Evolutionary conservation across 2,797 vertebrate species (phyloP).

Genomic region (Semotilus atromaculatus): DNA sequence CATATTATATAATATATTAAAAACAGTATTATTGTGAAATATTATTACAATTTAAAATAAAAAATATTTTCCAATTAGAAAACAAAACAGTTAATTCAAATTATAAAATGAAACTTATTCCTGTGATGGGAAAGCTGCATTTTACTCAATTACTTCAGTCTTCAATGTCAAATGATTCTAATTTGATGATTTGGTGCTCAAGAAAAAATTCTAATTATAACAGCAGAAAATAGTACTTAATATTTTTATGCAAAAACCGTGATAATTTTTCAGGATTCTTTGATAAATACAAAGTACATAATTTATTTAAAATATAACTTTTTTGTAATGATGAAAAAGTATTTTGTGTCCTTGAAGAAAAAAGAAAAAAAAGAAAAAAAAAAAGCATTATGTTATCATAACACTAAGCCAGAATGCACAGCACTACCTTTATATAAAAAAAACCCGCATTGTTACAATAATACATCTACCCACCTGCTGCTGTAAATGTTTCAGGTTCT

Average conservation of each 20-base stretch:
- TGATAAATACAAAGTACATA: too few relatives aligned
- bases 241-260: too few relatives aligned
- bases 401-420: background rate
- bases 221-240: too few relatives aligned
- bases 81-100: too few relatives aligned
- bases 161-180: background rate
- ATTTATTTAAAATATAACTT: too few relatives aligned
- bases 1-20: too few relatives aligned
- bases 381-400: background rate
- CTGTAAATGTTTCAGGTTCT: constrained; percentile 61
- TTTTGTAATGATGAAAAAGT: too few relatives aligned
- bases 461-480: constrained; percentile 39
- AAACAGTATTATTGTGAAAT: background rate
- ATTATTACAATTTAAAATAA: background rate
- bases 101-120: background rate
- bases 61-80: background rate
- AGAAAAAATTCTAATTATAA: too few relatives aligned
- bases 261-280: too few relatives aligned
- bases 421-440: background rate
- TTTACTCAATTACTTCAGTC: background rate
- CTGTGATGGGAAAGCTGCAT: background rate
- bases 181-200: too few relatives aligned
- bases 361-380: too few relatives aligned
- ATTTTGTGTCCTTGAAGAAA: too few relatives aligned
- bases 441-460: background rate